Percentiles rank a stretch among this genome's conserved stretches.
Evolutionary conservation across 2,113 vertebrate species (phyloP).

Genomic region (Pseudonaja textilis): DNA sequence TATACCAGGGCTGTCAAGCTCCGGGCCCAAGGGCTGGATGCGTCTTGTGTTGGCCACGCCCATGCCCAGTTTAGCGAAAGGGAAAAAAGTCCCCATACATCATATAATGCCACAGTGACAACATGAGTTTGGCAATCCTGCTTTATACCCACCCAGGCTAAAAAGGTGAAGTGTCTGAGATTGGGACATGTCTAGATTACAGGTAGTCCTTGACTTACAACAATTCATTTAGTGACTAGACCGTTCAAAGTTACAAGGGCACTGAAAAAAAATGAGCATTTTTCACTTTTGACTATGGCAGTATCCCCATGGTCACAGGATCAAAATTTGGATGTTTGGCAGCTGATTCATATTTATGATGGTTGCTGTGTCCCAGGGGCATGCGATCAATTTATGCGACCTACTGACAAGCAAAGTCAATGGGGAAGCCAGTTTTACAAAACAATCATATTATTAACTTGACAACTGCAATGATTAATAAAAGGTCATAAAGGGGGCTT

Average conservation of each 20-base stretch:
- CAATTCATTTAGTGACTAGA: not conserved
- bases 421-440: not conserved
- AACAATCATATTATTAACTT: not conserved
- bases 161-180: not conserved
- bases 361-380: too few relatives aligned
- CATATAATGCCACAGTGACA: too few relatives aligned
- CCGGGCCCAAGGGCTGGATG: too few relatives aligned
- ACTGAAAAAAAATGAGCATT: not conserved
- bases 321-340: too few relatives aligned
- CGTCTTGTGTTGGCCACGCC: too few relatives aligned
- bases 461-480: not conserved
- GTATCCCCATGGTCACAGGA: not conserved
- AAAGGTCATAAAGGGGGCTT: not conserved
- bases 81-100: too few relatives aligned
- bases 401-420: not conserved
- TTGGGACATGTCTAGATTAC: not conserved
- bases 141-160: not conserved
- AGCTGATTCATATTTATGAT: too few relatives aligned
- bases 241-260: not conserved
- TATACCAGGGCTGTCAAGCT: not conserved
- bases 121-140: too few relatives aligned
- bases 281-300: not conserved
- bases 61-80: too few relatives aligned
- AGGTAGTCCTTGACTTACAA: not conserved
- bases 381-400: too few relatives aligned